Percentiles rank a stretch among this genome's conserved stretches.
These are phyloP conservation scores for Pelagia noctiluca DNA, from an alignment of 30 jellyfish, hydroid and myxozoan species.

Conservation along the genomic window DNA sequence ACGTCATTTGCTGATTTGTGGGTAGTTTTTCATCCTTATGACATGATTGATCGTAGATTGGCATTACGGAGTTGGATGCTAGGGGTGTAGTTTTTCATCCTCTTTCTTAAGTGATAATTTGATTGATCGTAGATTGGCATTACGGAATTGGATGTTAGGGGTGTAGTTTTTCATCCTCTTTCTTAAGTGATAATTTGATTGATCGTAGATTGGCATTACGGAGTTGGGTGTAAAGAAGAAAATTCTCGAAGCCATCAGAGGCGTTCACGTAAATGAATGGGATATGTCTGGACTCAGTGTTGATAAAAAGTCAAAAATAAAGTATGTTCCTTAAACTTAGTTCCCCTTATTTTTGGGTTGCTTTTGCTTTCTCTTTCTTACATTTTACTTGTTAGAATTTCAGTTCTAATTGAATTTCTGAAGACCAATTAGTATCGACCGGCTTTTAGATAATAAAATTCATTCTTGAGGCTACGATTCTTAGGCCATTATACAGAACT, in stretches of 20 bases:
- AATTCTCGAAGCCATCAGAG: slow-evolving; percentile 70
- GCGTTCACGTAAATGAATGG: slow-evolving; percentile 89
- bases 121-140: slow-evolving; percentile 50
- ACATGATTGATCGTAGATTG: background rate
- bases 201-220: slow-evolving; percentile 71
- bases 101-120: background rate
- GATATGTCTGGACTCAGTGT: slow-evolving; percentile 68
- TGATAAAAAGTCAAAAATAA: slow-evolving; percentile 59
- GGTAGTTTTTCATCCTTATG: background rate
- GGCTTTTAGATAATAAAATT: too few relatives aligned
- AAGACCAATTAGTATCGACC: too few relatives aligned
- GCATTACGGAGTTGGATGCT: too few relatives aligned
- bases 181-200: background rate
- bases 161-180: background rate
- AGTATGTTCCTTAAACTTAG: slow-evolving; percentile 22
- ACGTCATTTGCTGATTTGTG: too few relatives aligned
- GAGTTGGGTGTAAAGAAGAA: slow-evolving; percentile 80
- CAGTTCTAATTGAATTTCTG: too few relatives aligned
- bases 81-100: background rate
- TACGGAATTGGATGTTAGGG: slow-evolving; percentile 68
- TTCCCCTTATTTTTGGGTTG: background rate
- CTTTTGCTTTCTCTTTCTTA: background rate
- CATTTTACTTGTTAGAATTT: too few relatives aligned
- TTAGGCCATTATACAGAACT: too few relatives aligned
- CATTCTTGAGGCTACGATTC: too few relatives aligned